A percentile compares a stretch with the other conserved stretches of the same genome.
Conservation (phyloP, 1,140 invertebrate species). For the Panagrolaimus sp. region DNA sequence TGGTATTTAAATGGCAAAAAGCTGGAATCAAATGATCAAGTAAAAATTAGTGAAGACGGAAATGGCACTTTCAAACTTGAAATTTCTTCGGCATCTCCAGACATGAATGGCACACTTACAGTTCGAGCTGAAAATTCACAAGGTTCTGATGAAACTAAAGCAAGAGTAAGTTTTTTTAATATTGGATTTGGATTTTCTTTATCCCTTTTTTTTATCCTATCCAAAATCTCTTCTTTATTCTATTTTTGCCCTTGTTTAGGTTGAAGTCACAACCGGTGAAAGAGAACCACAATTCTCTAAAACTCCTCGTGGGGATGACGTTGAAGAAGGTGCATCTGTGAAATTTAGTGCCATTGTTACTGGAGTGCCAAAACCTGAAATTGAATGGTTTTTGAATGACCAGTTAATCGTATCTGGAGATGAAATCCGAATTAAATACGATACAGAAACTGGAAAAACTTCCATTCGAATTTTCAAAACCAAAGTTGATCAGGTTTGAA, state of each 20-base stretch:
- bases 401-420: slow-evolving; percentile 49
- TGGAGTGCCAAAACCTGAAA: slow-evolving; percentile 78
- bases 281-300: slow-evolving; percentile 50
- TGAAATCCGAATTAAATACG: slow-evolving; percentile 45
- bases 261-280: slow-evolving; percentile 25
- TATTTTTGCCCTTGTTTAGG: slow-evolving; percentile 16
- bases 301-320: slow-evolving; percentile 50
- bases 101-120: slow-evolving; percentile 82
- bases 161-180: slow-evolving; percentile 3
- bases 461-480: slow-evolving; percentile 51
- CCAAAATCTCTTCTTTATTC: slow-evolving; percentile 9
- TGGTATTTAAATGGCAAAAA: slow-evolving; percentile 48
- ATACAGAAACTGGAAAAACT: slow-evolving; percentile 47
- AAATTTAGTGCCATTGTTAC: slow-evolving; percentile 72
- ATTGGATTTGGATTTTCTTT: slow-evolving; percentile 16
- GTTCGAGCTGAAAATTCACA: slow-evolving; percentile 73
- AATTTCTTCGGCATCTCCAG: slow-evolving; percentile 79
- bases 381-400: slow-evolving; percentile 73
- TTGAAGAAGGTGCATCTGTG: slow-evolving; percentile 68
- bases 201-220: slow-evolving; percentile 13
- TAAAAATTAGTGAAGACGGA: slow-evolving; percentile 35
- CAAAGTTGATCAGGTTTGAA: slow-evolving; percentile 34
- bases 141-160: slow-evolving; percentile 24
- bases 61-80: slow-evolving; percentile 69
- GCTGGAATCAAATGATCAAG: slow-evolving; percentile 16